Evolutionary conservation across 2,888 invertebrate species (phyloP), one percentile per base, ranked within the genome.

Genomic region (Mythimna loreyi): DNA sequence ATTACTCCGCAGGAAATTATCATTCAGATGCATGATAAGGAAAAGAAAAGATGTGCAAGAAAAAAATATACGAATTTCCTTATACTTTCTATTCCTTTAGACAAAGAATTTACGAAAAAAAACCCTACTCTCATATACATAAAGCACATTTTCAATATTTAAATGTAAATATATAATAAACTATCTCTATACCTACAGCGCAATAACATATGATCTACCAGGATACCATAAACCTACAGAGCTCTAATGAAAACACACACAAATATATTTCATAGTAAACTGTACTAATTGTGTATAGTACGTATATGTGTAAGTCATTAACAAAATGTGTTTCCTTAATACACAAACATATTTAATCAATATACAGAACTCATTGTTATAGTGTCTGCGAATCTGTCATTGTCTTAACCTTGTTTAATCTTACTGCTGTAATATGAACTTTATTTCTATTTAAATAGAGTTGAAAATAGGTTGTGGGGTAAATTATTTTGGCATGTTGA

Each of bases 1-100:
- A 75, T 82, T 68, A 75, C 59, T 28, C 9, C 40, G 3, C 53
- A 43, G 68, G 65, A 81, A 75, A 77, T 82, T 80, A 82, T 73
- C 59, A 79, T 75, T 81, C 56, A 49, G 49, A 70, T 40, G 30
- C 30, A 30, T 25, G 71, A 61, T 79, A 74, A 79, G 70, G 70
- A 71, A 80, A 74, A 67, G 47, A 61, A 80, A 75, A 69, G 47
- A 61, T 36, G 47, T 59, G 62, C 55, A 50, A 16, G 43, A 28
- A 76, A 28, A 76, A 57, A 70, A 45, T 58, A 53, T n/a, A 19
- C n/a, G 45, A 62, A 55, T 60, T 74, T 77, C 58, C 63, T 61
- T 45, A 50, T 49, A n/a, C 16, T 21, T 61, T 47, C 5, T 23
- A 50, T 56, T 72, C 45, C 6, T 45, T 65, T 23, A 23, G 49